Percentiles rank a stretch among this genome's conserved stretches.
These are phyloP conservation scores for Oscheius sp. DNA, from an alignment of 2,888 invertebrate genomes.

Conservation along the genomic window DNA sequence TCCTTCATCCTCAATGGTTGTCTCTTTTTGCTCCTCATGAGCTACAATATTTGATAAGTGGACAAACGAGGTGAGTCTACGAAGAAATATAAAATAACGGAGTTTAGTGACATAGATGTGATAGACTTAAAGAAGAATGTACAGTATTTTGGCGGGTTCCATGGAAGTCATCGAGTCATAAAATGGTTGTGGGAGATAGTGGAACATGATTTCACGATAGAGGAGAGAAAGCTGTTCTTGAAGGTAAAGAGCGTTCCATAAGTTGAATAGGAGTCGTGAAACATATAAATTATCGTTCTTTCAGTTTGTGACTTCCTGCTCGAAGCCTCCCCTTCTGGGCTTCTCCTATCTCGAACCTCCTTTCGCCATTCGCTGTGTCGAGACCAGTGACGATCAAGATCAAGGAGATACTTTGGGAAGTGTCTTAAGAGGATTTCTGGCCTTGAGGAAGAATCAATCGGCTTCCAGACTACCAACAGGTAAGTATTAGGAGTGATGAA, in stretches of 20 bases:
- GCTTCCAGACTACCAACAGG: conserved; percentile 72
- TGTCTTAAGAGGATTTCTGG: conserved; percentile 96
- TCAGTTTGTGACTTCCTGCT: conserved; percentile 98
- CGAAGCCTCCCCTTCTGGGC: conserved; percentile 91
- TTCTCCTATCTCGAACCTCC: conserved; percentile 94
- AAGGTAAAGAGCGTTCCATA: conserved; percentile 76
- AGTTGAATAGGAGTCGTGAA: not conserved
- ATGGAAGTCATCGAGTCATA: conserved; percentile 88
- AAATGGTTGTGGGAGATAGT: conserved; percentile 99
- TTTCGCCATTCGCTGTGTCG: conserved; percentile 96
- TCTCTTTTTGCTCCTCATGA: conserved; percentile 93
- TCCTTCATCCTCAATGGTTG: conserved; percentile 87
- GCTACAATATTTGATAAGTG: conserved; percentile 90
- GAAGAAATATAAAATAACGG: not conserved
- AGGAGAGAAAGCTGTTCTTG: conserved; percentile 90
- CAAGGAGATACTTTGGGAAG: conserved; percentile 81
- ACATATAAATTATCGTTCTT: too few species aligned
- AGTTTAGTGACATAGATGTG: conserved; percentile 88
- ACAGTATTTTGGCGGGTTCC: conserved; percentile 99
- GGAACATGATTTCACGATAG: conserved; percentile 89
- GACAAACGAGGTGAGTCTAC: conserved; percentile 40
- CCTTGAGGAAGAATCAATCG: conserved; percentile 92
- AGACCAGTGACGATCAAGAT: conserved; percentile 90
- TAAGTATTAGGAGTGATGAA: not conserved
- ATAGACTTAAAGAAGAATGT: conserved; percentile 88